Base-by-base conservation (phyloP, 2,888 invertebrate species). In the Phengaris alcon region DNA sequence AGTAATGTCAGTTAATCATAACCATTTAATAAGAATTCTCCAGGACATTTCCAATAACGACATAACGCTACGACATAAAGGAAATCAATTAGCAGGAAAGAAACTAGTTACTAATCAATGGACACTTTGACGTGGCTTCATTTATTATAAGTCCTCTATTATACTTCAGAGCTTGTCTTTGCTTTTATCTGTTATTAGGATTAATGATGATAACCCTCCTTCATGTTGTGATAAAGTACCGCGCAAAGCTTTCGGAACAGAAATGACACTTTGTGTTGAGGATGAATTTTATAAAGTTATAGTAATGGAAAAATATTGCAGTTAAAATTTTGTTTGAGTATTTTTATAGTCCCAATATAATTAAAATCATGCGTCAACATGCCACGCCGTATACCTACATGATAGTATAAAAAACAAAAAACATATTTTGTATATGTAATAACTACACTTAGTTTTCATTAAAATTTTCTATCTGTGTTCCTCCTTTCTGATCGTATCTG, bases 101-200 rank as follows among this genome's bases (percentile, higher is more conserved):
- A 52, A 72, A 54, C 54, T 72, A 54, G 12, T 12, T 15, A 72
- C 72, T 72, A 35, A 72, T 72, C 72, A 54, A 72, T 52, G 35
- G 72, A n/a, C 22, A 72, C 72, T 72, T 52, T 22, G 72, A 72
- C 22, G 35, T 22, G 13, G 72, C 15, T 72, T 54, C 52, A 72
- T 72, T 72, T 72, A 52, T 72, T 72, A 72, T 52, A 72, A 72
- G 70, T 72, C 70, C 22, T 52, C 52, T 35, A 52, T 51, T 51
- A 22, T 22, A 51, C 72, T 72, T 72, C 51, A 22, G 52, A 72
- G 54, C 52, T 72, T 72, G 72, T 72, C 54, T 72, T 35, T 72
- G 72, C 72, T 72, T 51, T 72, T 72, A 72, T 75, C 74, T 73
- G 74, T 78, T 78, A 79, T 79, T 75, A 79, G 77, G 77, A 79